Conservation (phyloP, 2,888 invertebrate genomes). For the Glaucopsyche alexis region DNA sequence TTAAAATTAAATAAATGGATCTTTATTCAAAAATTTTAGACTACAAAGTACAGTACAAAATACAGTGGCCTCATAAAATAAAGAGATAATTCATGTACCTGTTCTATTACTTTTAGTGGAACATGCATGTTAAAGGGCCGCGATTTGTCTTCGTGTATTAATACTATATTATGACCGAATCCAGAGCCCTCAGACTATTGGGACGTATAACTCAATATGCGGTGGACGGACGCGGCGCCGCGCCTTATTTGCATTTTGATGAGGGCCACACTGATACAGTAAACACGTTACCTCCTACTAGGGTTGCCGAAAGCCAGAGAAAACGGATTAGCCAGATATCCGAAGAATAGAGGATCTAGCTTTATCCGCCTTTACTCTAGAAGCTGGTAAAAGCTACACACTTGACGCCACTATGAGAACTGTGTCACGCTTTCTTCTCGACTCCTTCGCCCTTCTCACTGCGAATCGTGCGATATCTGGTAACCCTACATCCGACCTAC, state of each 20-base stretch:
- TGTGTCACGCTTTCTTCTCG: background rate
- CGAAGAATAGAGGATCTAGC: background rate
- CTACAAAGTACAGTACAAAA: no score
- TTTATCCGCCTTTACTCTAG: background rate
- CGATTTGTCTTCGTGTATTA: background rate
- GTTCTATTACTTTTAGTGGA: background rate
- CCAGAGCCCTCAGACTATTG: slow-evolving; percentile 44
- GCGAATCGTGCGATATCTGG: slow-evolving; percentile 25
- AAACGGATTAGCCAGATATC: background rate
- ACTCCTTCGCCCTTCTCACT: background rate
- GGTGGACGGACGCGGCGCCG: slow-evolving; percentile 63
- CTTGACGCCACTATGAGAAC: background rate
- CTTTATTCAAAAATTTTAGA: no score
- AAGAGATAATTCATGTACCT: no score
- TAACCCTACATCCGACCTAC: slow-evolving; percentile 45
- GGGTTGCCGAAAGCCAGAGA: background rate
- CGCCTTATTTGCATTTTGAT: slow-evolving; percentile 79
- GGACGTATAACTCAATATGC: slow-evolving; percentile 72
- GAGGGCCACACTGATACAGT: slow-evolving; percentile 78
- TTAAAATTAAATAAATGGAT: background rate
- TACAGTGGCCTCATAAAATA: no score
- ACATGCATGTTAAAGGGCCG: background rate
- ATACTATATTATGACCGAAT: slow-evolving; percentile 16
- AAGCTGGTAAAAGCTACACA: background rate
- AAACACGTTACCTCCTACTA: slow-evolving; percentile 60